Evolutionary conservation across 1,140 invertebrate genomes (phyloP), one percentile per base, ranked within the genome.

Genomic region (Ceratoteleas bidentatus): DNA sequence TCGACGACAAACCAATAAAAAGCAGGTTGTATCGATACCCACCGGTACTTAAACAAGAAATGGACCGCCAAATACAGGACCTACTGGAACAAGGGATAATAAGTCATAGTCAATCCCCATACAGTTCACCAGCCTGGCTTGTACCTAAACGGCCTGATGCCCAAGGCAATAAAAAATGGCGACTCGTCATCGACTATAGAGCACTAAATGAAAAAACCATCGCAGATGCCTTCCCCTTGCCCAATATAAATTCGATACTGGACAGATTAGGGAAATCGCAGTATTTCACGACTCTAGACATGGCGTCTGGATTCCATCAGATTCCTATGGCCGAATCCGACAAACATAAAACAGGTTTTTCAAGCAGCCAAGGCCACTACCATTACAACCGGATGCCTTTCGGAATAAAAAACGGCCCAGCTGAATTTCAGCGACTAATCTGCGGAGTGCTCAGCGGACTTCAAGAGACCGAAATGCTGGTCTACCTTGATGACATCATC

Each of bases 401-500:
- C 10, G 50, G 50, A 2, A 16, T 53, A 15, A 32, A 33, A 53
- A 53, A 53, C 10, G 50, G 4, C 4, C 50, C 50, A 4, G 50
- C 50, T 4, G 11, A 2, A 6, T 53, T 53, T 11, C 50, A 53
- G 33, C 15, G 16, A 4, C 10, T 53, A 4, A 32, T 53, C 10
- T 11, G 33, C n/a, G 2, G 50, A 16, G 16, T 53, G 0, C 14
- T 33, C 10, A 6, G 4, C 8, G 50, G 50, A 32, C 50, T 53
- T 8, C n/a, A 8, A 11, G 16, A 53, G 33, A 32, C 50, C 50
- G 50, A 53, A 53, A 6, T 53, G 24, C 10, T 53, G 7, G 50
- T 53, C 8, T 53, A 53, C n/a, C 8, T 53, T 3, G 50, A 53
- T 10, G 50, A 53, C 9, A 24, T 53, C 6, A 53, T 53, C 11